Evolutionary conservation across 1,140 invertebrate species (phyloP).

Genomic region (Drosophila varians): DNA sequence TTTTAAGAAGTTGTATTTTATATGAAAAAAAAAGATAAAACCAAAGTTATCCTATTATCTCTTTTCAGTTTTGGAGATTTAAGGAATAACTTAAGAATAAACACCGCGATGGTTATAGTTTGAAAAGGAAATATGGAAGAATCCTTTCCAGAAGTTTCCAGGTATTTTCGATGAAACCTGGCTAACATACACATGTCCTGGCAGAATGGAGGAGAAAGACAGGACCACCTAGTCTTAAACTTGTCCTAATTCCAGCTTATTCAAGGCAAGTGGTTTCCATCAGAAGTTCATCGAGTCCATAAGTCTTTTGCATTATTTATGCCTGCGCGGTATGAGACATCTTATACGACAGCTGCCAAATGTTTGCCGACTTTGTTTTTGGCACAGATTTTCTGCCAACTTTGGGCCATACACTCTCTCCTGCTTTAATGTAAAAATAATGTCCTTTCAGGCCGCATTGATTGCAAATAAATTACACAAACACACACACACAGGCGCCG

Average conservation of each 20-base stretch:
- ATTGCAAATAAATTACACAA: conserved; percentile 79
- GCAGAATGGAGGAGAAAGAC: not conserved
- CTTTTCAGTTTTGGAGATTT: too few species aligned
- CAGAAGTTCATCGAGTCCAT: not conserved
- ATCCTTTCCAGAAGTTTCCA: too few species aligned
- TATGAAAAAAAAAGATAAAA: too few species aligned
- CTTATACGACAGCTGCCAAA: conserved; percentile 75
- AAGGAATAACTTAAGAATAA: too few species aligned
- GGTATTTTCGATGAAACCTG: not conserved
- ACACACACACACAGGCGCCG: conserved; percentile 15
- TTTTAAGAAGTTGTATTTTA: too few species aligned
- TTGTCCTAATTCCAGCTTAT: not conserved
- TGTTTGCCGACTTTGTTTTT: conserved; percentile 56
- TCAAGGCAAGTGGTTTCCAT: not conserved
- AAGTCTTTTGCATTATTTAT: conserved; percentile 14
- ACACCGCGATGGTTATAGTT: too few species aligned
- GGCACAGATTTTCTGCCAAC: conserved; percentile 45
- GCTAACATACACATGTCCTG: not conserved
- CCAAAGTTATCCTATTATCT: too few species aligned
- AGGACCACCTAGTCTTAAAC: too few species aligned
- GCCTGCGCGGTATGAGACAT: conserved; percentile 37
- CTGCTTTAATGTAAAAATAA: conserved; percentile 76
- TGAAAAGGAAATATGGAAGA: too few species aligned
- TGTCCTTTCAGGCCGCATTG: conserved; percentile 74
- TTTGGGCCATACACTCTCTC: not conserved